phyloP scores from a whole-genome alignment of 1,140 invertebrate species.

The Mylabris phalerata region DNA sequence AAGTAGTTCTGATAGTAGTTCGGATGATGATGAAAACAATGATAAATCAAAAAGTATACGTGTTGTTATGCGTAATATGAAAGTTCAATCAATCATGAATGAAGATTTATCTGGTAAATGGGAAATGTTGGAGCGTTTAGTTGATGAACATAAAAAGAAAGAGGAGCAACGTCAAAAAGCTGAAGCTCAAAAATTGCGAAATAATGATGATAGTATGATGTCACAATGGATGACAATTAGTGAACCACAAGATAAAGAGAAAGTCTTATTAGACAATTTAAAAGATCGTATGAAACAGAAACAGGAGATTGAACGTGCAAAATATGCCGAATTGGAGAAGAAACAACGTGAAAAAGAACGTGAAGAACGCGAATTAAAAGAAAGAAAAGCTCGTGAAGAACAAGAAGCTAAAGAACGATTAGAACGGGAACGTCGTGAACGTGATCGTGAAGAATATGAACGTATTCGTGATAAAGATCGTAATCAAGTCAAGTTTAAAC shows the following conservation, averaged over 20 bases:
- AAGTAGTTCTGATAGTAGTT: constrained; percentile 47
- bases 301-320: constrained; percentile 44
- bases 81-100: constrained; percentile 44
- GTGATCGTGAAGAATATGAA: constrained; percentile 38
- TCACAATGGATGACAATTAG: constrained; percentile 54
- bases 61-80: constrained; percentile 61
- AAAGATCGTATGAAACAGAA: constrained; percentile 47
- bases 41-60: constrained; percentile 56
- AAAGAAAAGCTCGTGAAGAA: constrained; percentile 36
- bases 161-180: constrained; percentile 22
- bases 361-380: constrained; percentile 37
- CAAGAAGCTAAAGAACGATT: constrained; percentile 41
- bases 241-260: constrained; percentile 50
- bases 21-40: constrained; percentile 43
- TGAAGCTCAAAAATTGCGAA: constrained; percentile 6
- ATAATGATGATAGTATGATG: too few species aligned
- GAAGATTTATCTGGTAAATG: constrained; percentile 42
- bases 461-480: constrained; percentile 34
- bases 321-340: constrained; percentile 47
- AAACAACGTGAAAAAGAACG: constrained; percentile 44
- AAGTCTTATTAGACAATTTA: constrained; percentile 52
- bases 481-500: constrained; percentile 35
- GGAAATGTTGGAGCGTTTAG: constrained; percentile 40
- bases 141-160: constrained; percentile 44
- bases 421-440: constrained; percentile 37